Evolutionary conservation across 2,888 invertebrate species (phyloP), one percentile per base, ranked within the genome.

Genomic region (Gari tellinella): DNA sequence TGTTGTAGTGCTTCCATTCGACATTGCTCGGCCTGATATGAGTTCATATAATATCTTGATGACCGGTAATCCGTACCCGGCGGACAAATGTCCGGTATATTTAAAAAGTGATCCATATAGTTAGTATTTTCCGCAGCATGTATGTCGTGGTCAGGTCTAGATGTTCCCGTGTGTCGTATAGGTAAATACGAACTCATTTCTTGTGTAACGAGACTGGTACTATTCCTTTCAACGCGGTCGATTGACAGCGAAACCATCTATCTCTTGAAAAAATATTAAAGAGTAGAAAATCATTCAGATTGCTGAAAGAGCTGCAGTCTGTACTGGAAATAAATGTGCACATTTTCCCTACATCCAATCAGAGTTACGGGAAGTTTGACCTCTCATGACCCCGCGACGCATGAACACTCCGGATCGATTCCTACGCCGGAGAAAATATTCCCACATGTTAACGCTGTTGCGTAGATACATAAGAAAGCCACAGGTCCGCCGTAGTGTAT

Each of bases 81-180:
- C 53, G 89, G 88, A 74, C 89, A 89, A 53, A 89, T 88, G 66
- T 89, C 88, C 19, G 89, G 89, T 70, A 89, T 89, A 69, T 89
- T 89, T 53, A 89, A 83, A 76, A 89, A 89, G 77, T 89, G 89
- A 72, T 89, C 89, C 89, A 89, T 89, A 73, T 89, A 88, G 58
- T 81, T 77, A 21, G 86, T 75, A 80, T 82, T 80, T 80, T 86
- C 86, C 48, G 85, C 80, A 41, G 79, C 76, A 63, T 87, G 87
- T 57, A 85, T 74, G 43, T 84, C 84, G 63, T 88, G 74, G 31
- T 81, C 78, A 48, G 78, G 70, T 63, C 74, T 69, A 62, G 74
- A 74, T 60, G 76, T 83, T 75, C 57, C 84, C 46, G 81, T 75
- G 70, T 87, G 89, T 40, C 88, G 83, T 62, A 89, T 76, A 55